Evolutionary conservation across 2,888 invertebrate species (phyloP).

Genomic region (Fissipunctia ypsillon): DNA sequence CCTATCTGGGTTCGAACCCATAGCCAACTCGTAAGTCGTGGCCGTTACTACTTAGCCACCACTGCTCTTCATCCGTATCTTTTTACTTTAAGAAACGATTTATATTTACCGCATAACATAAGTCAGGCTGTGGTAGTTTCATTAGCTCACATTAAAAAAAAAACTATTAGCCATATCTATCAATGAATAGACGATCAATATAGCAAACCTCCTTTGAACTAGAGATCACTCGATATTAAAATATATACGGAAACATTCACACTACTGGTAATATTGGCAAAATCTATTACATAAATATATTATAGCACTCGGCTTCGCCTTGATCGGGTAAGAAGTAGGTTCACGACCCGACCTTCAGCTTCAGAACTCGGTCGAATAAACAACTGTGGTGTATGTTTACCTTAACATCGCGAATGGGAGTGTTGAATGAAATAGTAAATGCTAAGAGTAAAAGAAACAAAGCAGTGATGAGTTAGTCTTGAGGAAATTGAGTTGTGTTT

Average conservation of each 20-base stretch:
- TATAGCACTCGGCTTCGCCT: constrained; percentile 43
- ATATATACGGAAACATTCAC: constrained; percentile 22
- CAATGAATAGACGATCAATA: not conserved
- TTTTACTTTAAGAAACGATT: not conserved
- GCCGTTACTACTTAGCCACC: too few species aligned
- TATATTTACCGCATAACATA: not conserved
- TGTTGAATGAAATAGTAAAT: constrained; percentile 67
- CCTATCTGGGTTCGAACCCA: not conserved
- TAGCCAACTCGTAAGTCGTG: too few species aligned
- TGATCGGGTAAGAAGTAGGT: constrained; percentile 58
- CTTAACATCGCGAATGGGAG: constrained; percentile 34
- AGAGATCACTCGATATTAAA: constrained; percentile 17
- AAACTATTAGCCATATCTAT: not conserved
- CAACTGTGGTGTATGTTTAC: constrained; percentile 55
- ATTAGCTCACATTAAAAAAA: not conserved
- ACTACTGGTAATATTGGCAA: constrained; percentile 14
- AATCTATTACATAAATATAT: constrained; percentile 44
- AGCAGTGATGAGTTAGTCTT: constrained; percentile 48
- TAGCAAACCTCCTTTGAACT: constrained; percentile 10
- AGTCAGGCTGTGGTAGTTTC: not conserved
- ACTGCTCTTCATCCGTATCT: too few species aligned
- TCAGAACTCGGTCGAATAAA: constrained; percentile 58
- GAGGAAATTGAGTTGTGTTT: constrained; percentile 27
- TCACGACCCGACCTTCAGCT: constrained; percentile 63
- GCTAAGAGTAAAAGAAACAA: constrained; percentile 32